These are phyloP conservation scores for Heloderma charlesbogerti DNA, from an alignment of 2,113 vertebrate species.

Conservation along the genomic window DNA sequence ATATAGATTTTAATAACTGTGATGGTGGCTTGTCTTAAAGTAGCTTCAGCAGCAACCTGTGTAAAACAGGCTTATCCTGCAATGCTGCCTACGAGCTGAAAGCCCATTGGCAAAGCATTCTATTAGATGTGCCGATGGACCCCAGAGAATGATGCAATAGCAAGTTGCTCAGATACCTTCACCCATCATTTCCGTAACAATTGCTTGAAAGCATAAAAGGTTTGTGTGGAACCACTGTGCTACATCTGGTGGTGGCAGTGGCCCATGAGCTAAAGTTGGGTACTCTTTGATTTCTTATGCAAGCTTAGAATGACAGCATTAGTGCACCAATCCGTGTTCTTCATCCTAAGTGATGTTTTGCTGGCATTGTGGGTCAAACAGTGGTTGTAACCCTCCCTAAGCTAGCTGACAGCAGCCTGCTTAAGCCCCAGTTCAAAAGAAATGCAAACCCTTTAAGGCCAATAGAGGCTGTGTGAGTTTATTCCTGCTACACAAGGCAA, in stretches of 20 bases:
- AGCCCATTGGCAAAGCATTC: conserved; percentile 9
- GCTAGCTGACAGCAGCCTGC: too few species aligned
- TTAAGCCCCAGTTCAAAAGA: too few species aligned
- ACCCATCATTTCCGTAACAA: not conserved
- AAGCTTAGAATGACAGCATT: not conserved
- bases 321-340: not conserved
- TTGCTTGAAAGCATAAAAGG: not conserved
- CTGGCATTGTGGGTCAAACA: not conserved
- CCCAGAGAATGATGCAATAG: not conserved
- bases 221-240: not conserved
- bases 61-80: not conserved
- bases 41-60: not conserved
- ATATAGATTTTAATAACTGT: not conserved
- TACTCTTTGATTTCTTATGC: not conserved
- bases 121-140: not conserved
- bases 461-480: too few species aligned
- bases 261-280: not conserved
- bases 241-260: not conserved
- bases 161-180: not conserved
- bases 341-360: not conserved
- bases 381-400: too few species aligned
- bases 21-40: not conserved
- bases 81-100: not conserved
- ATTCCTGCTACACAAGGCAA: too few species aligned
- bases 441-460: too few species aligned